phyloP scores from a whole-genome alignment of 2,113 vertebrate genomes.

The Clarias magur region DNA sequence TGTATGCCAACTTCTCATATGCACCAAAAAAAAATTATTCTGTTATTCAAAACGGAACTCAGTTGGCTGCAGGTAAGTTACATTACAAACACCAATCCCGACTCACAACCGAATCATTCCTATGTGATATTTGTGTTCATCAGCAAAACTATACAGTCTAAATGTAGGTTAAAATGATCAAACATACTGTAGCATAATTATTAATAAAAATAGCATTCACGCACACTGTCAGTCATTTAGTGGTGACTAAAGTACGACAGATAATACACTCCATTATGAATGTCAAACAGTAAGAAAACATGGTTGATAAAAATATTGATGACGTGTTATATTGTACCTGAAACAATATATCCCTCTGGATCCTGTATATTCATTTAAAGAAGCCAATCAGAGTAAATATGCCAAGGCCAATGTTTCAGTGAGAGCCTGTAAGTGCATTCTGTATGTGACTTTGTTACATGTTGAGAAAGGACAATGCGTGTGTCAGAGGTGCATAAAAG shows the following conservation, averaged over 20 bases:
- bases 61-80: not conserved
- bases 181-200: not conserved
- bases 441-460: not conserved
- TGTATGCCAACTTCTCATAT: not conserved
- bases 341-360: not conserved
- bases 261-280: not conserved
- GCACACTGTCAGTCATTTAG: not conserved
- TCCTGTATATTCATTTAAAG: not conserved
- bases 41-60: not conserved
- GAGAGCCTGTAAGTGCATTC: not conserved
- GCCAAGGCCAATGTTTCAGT: not conserved
- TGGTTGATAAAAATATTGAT: not conserved
- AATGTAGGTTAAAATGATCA: not conserved
- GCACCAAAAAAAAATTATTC: not conserved
- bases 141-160: not conserved
- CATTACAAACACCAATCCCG: not conserved
- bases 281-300: not conserved
- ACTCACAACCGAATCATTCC: not conserved
- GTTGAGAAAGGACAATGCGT: not conserved
- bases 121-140: not conserved
- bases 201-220: not conserved
- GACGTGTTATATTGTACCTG: not conserved
- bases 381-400: not conserved
- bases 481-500: constrained; percentile 55
- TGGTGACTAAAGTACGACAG: constrained; percentile 1